Evolutionary conservation across 2,797 vertebrate species (phyloP).

Genomic region (Sebastiscus tertius): DNA sequence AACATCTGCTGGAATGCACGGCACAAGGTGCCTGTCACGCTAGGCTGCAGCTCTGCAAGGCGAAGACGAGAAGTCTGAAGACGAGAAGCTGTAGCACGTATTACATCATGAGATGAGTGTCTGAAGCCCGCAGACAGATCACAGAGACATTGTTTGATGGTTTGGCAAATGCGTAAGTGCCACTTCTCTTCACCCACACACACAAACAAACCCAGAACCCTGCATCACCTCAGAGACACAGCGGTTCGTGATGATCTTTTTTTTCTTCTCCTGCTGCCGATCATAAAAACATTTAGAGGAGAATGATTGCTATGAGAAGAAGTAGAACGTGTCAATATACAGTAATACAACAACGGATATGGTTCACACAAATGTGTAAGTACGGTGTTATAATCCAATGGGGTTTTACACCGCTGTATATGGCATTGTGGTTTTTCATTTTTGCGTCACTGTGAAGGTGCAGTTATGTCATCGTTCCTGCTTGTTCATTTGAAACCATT

Average conservation of each 20-base stretch:
- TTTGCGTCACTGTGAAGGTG: constrained; percentile 17
- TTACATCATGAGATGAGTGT: constrained; percentile 44
- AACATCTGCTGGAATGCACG: constrained; percentile 20
- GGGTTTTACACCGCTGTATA: not conserved
- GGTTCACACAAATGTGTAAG: not conserved
- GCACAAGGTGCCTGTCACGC: constrained; percentile 25
- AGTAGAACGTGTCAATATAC: not conserved
- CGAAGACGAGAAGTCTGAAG: not conserved
- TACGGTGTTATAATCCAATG: not conserved
- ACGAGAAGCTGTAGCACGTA: not conserved
- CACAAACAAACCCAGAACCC: constrained; percentile 18
- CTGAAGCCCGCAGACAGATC: constrained; percentile 41
- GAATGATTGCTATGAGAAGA: not conserved
- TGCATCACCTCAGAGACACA: not conserved
- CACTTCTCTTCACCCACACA: constrained; percentile 42
- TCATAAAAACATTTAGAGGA: not conserved
- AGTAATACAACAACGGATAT: not conserved
- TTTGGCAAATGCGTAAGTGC: constrained; percentile 37
- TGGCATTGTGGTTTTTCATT: constrained; percentile 31
- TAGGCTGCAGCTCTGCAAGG: constrained; percentile 21
- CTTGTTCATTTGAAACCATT: constrained; percentile 26
- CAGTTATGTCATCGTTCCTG: constrained; percentile 10
- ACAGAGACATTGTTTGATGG: constrained; percentile 51
- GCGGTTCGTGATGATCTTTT: not conserved
- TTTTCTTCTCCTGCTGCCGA: not conserved